phyloP scores from a whole-genome alignment of 1,140 invertebrate species.

The Dufourea novaeangliae region DNA sequence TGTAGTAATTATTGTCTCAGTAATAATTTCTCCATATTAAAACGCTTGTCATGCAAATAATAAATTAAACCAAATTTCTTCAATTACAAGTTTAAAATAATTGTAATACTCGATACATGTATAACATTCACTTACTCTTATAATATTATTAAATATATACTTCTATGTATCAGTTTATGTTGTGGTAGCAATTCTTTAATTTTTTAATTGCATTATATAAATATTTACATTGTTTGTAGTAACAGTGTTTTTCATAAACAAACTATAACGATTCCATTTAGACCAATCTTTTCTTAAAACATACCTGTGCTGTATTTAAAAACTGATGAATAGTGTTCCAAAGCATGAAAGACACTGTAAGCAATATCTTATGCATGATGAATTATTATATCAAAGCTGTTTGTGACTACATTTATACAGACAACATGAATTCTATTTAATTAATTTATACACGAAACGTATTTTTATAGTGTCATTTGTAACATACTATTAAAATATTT shows the following conservation, averaged over 20 bases:
- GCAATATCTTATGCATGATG: constrained; percentile 22
- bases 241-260: constrained; percentile 9
- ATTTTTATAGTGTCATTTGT: constrained; percentile 30
- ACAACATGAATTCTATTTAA: constrained; percentile 21
- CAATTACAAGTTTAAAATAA: constrained; percentile 4
- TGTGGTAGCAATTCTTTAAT: constrained; percentile 12
- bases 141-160: constrained; percentile 12
- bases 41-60: not conserved
- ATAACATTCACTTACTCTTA: constrained; percentile 37
- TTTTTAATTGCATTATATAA: constrained; percentile 6
- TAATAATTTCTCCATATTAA: constrained; percentile 16
- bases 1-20: not conserved
- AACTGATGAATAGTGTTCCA: not conserved
- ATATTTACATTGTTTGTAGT: not conserved
- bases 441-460: constrained; percentile 38
- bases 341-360: constrained; percentile 9
- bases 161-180: constrained; percentile 6
- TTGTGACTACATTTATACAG: constrained; percentile 2
- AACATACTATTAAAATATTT: constrained; percentile 29
- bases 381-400: constrained; percentile 12
- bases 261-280: constrained; percentile 1
- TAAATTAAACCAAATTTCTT: constrained; percentile 4
- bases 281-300: constrained; percentile 6
- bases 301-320: not conserved
- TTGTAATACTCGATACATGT: constrained; percentile 22